Conservation (phyloP, 2,888 invertebrate genomes). For the Scaptomyza reducta region DNA sequence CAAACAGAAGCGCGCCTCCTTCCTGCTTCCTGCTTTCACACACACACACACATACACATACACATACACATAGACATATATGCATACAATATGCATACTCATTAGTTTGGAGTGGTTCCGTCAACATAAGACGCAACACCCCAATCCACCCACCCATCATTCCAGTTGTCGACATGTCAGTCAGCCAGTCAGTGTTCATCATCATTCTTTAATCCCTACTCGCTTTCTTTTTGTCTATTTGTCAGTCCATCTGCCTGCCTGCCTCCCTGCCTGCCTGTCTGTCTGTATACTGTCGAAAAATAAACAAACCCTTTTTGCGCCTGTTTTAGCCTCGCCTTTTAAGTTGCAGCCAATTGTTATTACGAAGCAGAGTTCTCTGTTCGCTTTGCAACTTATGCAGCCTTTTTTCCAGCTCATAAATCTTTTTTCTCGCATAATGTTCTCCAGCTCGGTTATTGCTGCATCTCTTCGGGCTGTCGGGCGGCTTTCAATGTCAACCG, state of each 20-base stretch:
- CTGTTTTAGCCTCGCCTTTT: constrained; percentile 36
- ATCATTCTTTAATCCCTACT: constrained; percentile 21
- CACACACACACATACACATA: constrained; percentile 18
- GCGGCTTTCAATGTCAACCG: constrained; percentile 74
- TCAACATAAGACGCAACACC: constrained; percentile 64
- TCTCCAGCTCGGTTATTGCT: constrained; percentile 14
- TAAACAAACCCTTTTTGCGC: constrained; percentile 63
- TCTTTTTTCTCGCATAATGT: constrained; percentile 54
- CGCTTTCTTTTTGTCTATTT: constrained; percentile 51
- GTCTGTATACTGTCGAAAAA: constrained; percentile 42
- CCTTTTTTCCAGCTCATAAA: constrained; percentile 76
- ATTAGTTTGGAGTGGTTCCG: constrained; percentile 81
- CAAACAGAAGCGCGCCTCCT: constrained; percentile 27
- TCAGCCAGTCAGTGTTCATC: constrained; percentile 44
- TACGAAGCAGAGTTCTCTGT: constrained; percentile 44
- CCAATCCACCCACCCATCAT: constrained; percentile 6
- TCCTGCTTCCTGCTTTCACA: constrained; percentile 34
- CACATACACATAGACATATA: constrained; percentile 53
- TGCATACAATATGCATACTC: constrained; percentile 80
- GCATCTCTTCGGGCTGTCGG: constrained; percentile 2
- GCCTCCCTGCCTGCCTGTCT: too few species aligned
- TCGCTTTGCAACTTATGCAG: constrained; percentile 41
- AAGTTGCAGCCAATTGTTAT: constrained; percentile 79
- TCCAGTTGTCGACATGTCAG: constrained; percentile 47
- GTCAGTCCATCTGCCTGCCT: constrained; percentile 35